Evolutionary conservation across 2,888 invertebrate species (phyloP).

Genomic region (Metopia argyrocephala): DNA sequence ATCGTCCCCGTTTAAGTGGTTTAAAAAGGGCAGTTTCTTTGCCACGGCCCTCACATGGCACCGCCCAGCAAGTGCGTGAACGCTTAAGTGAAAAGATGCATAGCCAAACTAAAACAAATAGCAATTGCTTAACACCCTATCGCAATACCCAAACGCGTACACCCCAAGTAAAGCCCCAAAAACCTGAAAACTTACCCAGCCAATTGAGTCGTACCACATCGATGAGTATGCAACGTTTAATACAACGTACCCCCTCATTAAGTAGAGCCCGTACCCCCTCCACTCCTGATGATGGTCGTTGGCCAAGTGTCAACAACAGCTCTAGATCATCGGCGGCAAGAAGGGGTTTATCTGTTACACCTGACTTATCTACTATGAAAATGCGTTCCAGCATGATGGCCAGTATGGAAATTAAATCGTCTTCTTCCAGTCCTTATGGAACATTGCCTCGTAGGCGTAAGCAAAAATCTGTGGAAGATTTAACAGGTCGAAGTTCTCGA

Average conservation of each 20-base stretch:
- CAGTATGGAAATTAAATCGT: slow-evolving; percentile 57
- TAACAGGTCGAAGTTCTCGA: slow-evolving; percentile 77
- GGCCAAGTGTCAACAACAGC: slow-evolving; percentile 79
- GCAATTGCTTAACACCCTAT: slow-evolving; percentile 40
- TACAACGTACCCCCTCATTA: slow-evolving; percentile 79
- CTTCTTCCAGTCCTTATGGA: slow-evolving; percentile 85
- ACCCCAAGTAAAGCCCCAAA: slow-evolving; percentile 70
- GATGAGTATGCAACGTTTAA: slow-evolving; percentile 71
- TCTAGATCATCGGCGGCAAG: slow-evolving; percentile 66
- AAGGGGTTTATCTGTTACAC: slow-evolving; percentile 75
- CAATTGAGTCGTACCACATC: slow-evolving; percentile 77
- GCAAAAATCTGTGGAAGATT: slow-evolving; percentile 82
- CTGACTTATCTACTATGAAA: slow-evolving; percentile 73
- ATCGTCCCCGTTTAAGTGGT: slow-evolving; percentile 79
- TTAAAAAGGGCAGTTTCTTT: slow-evolving; percentile 79
- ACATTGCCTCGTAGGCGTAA: slow-evolving; percentile 87
- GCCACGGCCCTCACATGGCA: slow-evolving; percentile 74
- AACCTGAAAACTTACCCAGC: slow-evolving; percentile 65
- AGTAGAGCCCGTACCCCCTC: slow-evolving; percentile 82
- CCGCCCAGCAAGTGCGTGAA: slow-evolving; percentile 80
- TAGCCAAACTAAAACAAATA: slow-evolving; percentile 70
- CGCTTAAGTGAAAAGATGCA: slow-evolving; percentile 81
- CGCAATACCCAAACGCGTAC: slow-evolving; percentile 67
- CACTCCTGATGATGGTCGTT: slow-evolving; percentile 85
- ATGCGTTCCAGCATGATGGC: slow-evolving; percentile 70